Evolutionary conservation across 2,888 invertebrate species (phyloP).

Genomic region (Cephus sareptanus): DNA sequence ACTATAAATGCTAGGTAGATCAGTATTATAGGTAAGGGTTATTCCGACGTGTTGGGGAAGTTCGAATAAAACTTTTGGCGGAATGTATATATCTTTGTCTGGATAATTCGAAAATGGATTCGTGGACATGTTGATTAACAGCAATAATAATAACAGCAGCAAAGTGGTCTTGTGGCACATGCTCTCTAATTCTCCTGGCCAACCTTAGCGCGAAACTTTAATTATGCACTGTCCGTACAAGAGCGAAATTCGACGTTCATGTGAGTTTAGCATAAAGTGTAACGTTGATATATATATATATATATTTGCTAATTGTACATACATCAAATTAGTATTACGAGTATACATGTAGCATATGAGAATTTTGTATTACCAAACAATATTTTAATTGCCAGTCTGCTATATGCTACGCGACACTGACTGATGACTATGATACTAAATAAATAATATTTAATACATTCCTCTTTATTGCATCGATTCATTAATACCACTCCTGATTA

Average conservation of each 20-base stretch:
- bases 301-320: constrained; percentile 32
- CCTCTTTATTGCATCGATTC: not conserved
- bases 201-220: not conserved
- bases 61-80: not conserved
- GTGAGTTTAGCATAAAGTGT: not conserved
- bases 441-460: constrained; percentile 45
- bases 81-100: not conserved
- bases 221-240: not conserved
- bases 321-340: constrained; percentile 51
- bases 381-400: constrained; percentile 41
- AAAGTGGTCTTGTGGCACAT: not conserved
- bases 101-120: not conserved
- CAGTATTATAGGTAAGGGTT: not conserved
- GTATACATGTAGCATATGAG: constrained; percentile 28
- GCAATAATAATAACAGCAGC: not conserved
- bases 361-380: constrained; percentile 44
- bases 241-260: not conserved
- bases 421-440: constrained; percentile 47
- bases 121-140: not conserved
- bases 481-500: not conserved
- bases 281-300: constrained; percentile 26
- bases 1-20: not conserved
- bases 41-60: not conserved
- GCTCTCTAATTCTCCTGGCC: not conserved
- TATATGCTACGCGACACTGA: constrained; percentile 45